These are phyloP conservation scores for Oreotrochilus melanogaster DNA, from an alignment of 2,113 vertebrate species.

Conservation along the genomic window DNA sequence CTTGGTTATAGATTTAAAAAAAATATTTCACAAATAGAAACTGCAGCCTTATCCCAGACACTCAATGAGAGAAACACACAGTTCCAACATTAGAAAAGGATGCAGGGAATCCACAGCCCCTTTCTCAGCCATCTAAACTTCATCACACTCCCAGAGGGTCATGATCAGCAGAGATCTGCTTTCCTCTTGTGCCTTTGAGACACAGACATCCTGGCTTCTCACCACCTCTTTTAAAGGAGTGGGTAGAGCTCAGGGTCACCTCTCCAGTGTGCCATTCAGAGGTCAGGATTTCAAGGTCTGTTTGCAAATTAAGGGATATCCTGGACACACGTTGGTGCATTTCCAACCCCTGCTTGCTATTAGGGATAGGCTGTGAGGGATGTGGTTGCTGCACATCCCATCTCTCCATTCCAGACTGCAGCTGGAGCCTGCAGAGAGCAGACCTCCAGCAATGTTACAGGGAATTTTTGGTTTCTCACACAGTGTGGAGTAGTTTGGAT, in stretches of 20 bases:
- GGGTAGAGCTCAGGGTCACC: not conserved
- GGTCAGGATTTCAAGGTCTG: not conserved
- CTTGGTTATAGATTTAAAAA: not conserved
- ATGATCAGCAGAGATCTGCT: not conserved
- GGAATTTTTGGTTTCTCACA: not conserved
- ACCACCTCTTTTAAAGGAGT: not conserved
- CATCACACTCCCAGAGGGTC: not conserved
- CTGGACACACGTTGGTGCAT: not conserved
- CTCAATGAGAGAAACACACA: not conserved
- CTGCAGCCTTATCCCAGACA: not conserved
- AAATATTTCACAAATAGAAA: not conserved
- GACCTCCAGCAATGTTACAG: not conserved
- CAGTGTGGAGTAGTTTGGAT: not conserved
- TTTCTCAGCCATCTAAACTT: not conserved
- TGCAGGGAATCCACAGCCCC: not conserved
- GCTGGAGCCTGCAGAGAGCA: not conserved
- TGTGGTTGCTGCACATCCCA: not conserved
- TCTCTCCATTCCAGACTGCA: not conserved
- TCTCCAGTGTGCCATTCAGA: not conserved
- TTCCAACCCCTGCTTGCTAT: not conserved
- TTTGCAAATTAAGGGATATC: not conserved
- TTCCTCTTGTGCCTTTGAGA: not conserved
- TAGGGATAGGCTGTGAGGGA: not conserved
- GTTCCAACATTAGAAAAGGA: not conserved
- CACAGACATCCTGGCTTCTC: not conserved